Evolutionary conservation across 2,888 invertebrate species (phyloP), one percentile per base, ranked within the genome.

Genomic region (Spodoptera littoralis): DNA sequence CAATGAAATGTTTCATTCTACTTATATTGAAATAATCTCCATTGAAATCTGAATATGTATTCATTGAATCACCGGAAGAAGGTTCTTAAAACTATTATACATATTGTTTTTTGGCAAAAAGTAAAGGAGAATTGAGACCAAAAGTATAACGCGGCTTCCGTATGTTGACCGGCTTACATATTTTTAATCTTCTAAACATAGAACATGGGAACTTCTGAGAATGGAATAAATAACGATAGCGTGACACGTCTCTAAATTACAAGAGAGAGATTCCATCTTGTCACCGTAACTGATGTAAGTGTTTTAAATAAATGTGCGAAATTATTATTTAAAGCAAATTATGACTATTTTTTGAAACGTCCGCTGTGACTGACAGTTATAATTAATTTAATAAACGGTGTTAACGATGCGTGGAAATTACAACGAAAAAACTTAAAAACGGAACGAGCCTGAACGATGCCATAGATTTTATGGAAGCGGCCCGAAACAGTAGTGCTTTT

Each of bases 181-280:
- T 67, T 79, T 83, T 81, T 81, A 82, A 79, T 79, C 70, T 76
- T 77, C 84, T 84, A 84, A 76, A 83, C 72, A 80, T 84, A 84
- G 83, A 74, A 44, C 52, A 24, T 27, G 22, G 42, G 3, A 51
- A 47, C 46, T 41, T 48, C 8, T 11, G 69, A 51, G 45, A 13
- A 53, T 4, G 12, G 56, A 55, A 58, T 60, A 65, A 66, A 64
- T 54, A 55, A 22, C 22, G 41, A 64, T 54, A 55, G 24, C 22
- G 41, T 47, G 44, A 65, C 59, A 41, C 18, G 53, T 56, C 36
- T 51, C 45, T 13, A 53, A 41, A 56, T 41, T 48, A 8, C 11
- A 4, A 12, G 12, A 46, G 6, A 13, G n/a, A 69, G 47, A 54
- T 45, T 46, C 41, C 30, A 42, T 8, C 36, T 36, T 36, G 36